phyloP scores from a whole-genome alignment of 2,113 vertebrate genomes.

The Nothoprocta perdicaria region DNA sequence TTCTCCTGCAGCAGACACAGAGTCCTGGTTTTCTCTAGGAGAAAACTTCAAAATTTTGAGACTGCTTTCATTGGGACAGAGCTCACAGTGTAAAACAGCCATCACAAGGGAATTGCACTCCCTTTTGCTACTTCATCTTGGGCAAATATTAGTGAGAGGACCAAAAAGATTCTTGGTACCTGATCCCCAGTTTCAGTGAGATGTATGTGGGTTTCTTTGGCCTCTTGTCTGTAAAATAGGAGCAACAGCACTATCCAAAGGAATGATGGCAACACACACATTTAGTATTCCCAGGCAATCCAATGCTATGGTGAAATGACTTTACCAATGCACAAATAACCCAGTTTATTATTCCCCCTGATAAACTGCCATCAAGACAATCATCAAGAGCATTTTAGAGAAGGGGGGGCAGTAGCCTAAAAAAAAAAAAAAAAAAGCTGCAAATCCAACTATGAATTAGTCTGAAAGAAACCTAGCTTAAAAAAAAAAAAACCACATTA shows the following conservation, averaged over 20 bases:
- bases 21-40: not conserved
- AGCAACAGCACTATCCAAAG: not conserved
- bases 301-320: not conserved
- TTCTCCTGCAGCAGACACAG: not conserved
- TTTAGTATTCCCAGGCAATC: not conserved
- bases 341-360: not conserved
- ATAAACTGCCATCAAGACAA: not conserved
- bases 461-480: not conserved
- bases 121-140: not conserved
- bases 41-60: not conserved
- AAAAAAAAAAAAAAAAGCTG: not conserved
- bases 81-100: accelerated
- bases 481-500: not conserved
- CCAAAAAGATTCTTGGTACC: not conserved
- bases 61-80: not conserved
- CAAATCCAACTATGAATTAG: not conserved
- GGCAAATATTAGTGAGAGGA: not conserved
- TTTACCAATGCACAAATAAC: not conserved
- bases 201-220: not conserved
- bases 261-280: not conserved
- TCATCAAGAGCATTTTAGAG: not conserved
- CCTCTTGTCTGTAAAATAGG: not conserved
- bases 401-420: not conserved
- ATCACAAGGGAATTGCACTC: accelerated
- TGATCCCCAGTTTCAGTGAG: not conserved